Conservation (phyloP, 1,140 invertebrate species). For the Antheraea mylitta region DNA sequence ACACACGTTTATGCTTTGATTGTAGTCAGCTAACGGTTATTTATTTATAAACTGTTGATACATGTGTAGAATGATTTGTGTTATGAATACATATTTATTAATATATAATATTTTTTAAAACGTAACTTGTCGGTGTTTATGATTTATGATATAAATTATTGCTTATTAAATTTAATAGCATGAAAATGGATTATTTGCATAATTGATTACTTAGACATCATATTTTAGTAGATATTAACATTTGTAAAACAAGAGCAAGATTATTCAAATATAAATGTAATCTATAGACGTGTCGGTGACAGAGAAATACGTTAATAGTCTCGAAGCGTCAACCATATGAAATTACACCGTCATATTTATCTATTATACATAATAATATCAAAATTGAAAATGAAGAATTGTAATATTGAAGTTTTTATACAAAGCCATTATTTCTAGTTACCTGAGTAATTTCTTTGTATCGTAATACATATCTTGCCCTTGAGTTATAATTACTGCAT, state of each 20-base stretch:
- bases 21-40: slow-evolving; percentile 21
- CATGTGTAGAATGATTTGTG: slow-evolving; percentile 32
- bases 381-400: too few species aligned
- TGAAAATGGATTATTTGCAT: slow-evolving; percentile 10
- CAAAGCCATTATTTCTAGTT: not conserved
- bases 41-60: slow-evolving; percentile 18
- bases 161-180: not conserved
- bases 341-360: too few species aligned
- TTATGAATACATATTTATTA: slow-evolving; percentile 17
- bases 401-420: not conserved
- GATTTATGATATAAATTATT: slow-evolving; percentile 14
- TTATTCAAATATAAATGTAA: not conserved
- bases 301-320: not conserved
- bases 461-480: slow-evolving; percentile 34
- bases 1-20: slow-evolving; percentile 37
- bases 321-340: too few species aligned
- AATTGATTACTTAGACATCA: not conserved
- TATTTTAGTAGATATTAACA: slow-evolving; percentile 2
- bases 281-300: not conserved
- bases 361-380: too few species aligned
- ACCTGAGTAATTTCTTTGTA: not conserved
- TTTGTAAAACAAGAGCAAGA: slow-evolving; percentile 1
- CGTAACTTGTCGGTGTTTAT: slow-evolving; percentile 18
- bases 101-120: slow-evolving; percentile 17
- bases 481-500: slow-evolving; percentile 51